Percentiles rank a stretch among this genome's conserved stretches.
phyloP scores from a whole-genome alignment of 64 coral and sea anemone genomes.

The Pachyseris speciosa region DNA sequence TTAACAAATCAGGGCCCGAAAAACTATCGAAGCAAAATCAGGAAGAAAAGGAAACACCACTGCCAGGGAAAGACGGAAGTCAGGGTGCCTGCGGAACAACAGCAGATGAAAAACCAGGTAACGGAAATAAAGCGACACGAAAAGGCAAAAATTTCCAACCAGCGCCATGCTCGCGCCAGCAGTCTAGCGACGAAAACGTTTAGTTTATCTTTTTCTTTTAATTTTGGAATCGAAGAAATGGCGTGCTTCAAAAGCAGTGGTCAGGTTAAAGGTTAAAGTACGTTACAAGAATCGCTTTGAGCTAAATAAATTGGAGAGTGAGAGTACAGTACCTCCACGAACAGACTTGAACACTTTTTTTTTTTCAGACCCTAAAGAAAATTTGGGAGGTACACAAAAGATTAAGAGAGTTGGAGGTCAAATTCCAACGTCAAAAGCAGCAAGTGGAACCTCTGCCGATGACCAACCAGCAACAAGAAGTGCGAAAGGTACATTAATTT shows the following conservation, averaged over 20 bases:
- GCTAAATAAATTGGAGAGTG: no score
- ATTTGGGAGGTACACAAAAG: background rate
- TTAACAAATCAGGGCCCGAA: background rate
- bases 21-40: background rate
- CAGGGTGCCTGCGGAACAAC: conserved; percentile 3
- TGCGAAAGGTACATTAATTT: background rate
- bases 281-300: no score
- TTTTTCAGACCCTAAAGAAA: background rate
- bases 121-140: background rate
- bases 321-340: no score
- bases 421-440: background rate
- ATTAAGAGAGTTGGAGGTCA: no score
- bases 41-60: background rate
- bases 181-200: no score
- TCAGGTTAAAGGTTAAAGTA: no score
- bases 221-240: no score
- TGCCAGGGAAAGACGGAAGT: background rate
- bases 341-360: background rate
- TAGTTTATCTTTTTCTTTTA: no score
- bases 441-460: background rate
- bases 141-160: no score
- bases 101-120: conserved; percentile 1
- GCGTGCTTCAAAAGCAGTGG: no score
- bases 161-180: no score
- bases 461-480: no score